Evolutionary conservation across 2,888 invertebrate genomes (phyloP), one percentile per base, ranked within the genome.

Genomic region (Eremobia ochroleuca): DNA sequence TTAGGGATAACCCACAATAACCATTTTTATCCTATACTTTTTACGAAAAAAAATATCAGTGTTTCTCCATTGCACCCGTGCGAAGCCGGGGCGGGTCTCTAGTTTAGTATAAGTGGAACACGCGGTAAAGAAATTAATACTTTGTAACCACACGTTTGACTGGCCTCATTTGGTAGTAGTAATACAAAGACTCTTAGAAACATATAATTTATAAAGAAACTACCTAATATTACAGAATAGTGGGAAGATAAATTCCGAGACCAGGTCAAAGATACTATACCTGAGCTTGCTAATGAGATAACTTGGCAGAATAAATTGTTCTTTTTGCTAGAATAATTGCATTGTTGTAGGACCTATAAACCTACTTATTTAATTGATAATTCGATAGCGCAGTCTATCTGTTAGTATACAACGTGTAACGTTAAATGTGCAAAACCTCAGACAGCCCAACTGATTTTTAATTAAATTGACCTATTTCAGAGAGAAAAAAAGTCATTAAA

Each of bases 111-210:
- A 74, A 77, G 75, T 77, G 43, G 70, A 68, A 31, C 80, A 76
- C 68, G 73, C 66, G 66, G 77, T 71, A 65, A 55, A 77, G 82
- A 75, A 81, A 85, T 87, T 76, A 85, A 85, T 85, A 73, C 69
- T 52, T 31, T 73, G 66, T 76, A 79, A 86, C 79, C 82, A 79
- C 79, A 82, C 71, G 72, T 73, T 73, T 72, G 76, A 71, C 81
- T 84, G 77, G 28, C 85, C 82, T 67, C 71, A 75, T 82, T 80
- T 78, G n/a, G 40, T 79, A 65, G 43, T 62, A 34, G 31, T 52
- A 75, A 61, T 61, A 72, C 68, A 71, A 74, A 80, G 37, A 70
- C 62, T 65, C 18, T 74, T 73, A 40, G 34, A 64, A 68, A 65
- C 31, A 37, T 76, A 76, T 62, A 46, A 40, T 49, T 86, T 76